phyloP scores from a whole-genome alignment of 2,113 vertebrate species.

The Papio anubis region DNA sequence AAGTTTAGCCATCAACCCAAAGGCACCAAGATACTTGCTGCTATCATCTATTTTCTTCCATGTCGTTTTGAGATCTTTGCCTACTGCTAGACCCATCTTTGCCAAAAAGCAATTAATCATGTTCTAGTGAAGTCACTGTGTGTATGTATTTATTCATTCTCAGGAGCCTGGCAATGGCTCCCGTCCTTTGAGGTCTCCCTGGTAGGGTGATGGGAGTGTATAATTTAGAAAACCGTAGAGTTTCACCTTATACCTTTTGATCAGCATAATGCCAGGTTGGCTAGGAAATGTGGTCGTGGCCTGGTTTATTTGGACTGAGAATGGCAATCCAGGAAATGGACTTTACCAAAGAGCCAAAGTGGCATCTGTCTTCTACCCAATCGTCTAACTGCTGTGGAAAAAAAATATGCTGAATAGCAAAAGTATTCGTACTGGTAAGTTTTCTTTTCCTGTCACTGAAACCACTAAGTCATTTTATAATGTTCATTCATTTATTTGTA shows the following conservation, averaged over 20 bases:
- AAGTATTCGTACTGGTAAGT: not conserved
- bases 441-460: not conserved
- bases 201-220: not conserved
- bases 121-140: not conserved
- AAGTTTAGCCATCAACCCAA: not conserved
- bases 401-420: not conserved
- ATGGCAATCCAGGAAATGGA: not conserved
- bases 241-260: not conserved
- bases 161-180: not conserved
- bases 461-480: not conserved
- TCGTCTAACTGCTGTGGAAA: not conserved
- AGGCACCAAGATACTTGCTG: not conserved
- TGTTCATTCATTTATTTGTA: not conserved
- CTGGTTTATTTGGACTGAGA: not conserved
- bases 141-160: not conserved
- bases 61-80: not conserved
- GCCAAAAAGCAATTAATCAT: not conserved
- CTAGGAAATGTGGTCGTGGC: not conserved
- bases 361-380: not conserved
- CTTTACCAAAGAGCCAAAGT: not conserved
- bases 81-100: not conserved
- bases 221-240: not conserved
- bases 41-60: not conserved
- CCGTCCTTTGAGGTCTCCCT: not conserved
- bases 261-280: not conserved